phyloP scores from a whole-genome alignment of 1,140 invertebrate genomes.

The Nasonia giraulti region DNA sequence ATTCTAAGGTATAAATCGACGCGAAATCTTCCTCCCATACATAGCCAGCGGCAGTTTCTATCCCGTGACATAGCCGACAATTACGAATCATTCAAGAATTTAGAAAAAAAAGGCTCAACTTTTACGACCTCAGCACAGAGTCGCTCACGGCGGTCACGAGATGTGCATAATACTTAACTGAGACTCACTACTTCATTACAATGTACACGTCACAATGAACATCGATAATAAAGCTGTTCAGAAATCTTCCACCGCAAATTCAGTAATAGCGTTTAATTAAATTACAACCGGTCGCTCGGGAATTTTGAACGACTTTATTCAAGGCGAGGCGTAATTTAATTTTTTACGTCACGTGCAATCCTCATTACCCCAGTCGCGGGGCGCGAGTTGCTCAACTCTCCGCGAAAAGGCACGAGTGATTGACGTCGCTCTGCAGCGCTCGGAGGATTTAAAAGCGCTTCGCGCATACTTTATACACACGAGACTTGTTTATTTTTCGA shows the following conservation, averaged over 20 bases:
- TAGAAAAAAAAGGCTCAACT: neutral
- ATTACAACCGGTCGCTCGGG: neutral
- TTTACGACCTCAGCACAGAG: neutral
- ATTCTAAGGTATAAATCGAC: neutral
- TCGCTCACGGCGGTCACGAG: neutral
- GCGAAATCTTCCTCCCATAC: neutral
- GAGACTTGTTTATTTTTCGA: conserved; percentile 5
- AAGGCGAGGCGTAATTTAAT: neutral
- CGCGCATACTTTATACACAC: no score
- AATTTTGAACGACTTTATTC: neutral
- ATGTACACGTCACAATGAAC: neutral
- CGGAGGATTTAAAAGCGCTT: no score
- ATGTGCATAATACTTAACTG: neutral
- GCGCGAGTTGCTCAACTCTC: neutral
- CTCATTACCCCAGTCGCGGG: neutral
- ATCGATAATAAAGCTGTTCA: neutral
- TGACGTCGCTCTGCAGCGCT: neutral
- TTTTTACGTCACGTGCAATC: neutral
- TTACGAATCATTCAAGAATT: neutral
- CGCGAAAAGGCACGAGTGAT: neutral
- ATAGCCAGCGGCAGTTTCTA: neutral
- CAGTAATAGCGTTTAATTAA: neutral
- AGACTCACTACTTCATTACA: neutral
- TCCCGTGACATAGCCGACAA: neutral
- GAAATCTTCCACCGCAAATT: neutral